phyloP scores from a whole-genome alignment of 2,113 vertebrate species.

The Egretta garzetta region DNA sequence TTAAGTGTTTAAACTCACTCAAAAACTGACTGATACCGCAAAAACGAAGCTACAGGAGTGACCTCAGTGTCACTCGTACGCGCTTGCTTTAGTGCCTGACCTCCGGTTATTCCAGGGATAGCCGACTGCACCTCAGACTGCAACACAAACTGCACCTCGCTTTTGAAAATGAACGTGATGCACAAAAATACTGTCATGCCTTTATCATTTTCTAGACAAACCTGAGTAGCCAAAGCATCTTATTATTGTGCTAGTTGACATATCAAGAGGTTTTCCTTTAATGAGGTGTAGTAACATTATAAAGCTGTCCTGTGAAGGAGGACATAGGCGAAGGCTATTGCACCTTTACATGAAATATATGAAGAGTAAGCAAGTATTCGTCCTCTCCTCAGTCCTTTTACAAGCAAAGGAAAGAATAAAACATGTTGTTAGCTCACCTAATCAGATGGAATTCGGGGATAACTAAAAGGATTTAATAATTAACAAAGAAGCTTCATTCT shows the following conservation, averaged over 20 bases:
- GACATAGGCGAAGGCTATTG: background rate
- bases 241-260: background rate
- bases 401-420: background rate
- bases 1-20: background rate
- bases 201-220: background rate
- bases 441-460: background rate
- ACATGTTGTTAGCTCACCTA: background rate
- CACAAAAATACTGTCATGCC: background rate
- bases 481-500: background rate
- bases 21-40: background rate
- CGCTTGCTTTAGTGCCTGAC: background rate
- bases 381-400: background rate
- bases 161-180: background rate
- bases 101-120: background rate
- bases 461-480: background rate
- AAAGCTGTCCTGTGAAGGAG: background rate
- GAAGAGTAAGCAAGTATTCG: background rate
- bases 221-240: background rate
- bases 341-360: background rate
- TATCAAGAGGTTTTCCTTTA: background rate
- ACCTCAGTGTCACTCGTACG: background rate
- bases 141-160: background rate
- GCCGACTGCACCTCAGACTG: background rate
- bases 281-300: background rate
- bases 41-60: background rate